These are phyloP conservation scores for Chorisops tibialis DNA, from an alignment of 2,888 invertebrate genomes.

Conservation along the genomic window DNA sequence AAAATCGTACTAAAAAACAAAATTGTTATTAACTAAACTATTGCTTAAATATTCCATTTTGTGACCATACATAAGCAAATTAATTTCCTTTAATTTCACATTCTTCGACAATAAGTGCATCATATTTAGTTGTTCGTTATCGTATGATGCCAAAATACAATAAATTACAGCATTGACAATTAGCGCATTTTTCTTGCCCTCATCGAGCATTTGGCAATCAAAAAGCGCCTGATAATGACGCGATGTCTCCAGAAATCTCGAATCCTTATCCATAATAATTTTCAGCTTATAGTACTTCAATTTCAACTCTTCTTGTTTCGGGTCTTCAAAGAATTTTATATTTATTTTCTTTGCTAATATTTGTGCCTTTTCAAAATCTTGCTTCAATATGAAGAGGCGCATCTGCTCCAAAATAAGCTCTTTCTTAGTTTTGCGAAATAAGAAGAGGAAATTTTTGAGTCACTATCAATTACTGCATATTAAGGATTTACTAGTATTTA, in stretches of 20 bases:
- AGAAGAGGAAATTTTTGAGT: no score
- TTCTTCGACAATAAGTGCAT: constrained; percentile 81
- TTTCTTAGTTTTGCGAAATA: constrained; percentile 57
- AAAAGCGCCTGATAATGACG: constrained; percentile 88
- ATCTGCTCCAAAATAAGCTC: constrained; percentile 93
- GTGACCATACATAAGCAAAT: constrained; percentile 54
- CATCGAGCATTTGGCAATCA: constrained; percentile 66
- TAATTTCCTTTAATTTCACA: constrained; percentile 77
- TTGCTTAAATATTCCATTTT: not conserved
- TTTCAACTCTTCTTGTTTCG: constrained; percentile 50
- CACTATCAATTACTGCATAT: no score
- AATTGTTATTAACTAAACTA: not conserved
- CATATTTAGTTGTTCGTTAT: constrained; percentile 90
- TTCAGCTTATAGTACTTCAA: constrained; percentile 59
- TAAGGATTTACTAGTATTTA: not conserved
- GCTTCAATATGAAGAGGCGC: constrained; percentile 85
- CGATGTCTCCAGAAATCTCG: constrained; percentile 82
- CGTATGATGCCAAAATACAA: constrained; percentile 82
- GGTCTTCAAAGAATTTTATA: constrained; percentile 85
- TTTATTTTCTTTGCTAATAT: constrained; percentile 96
- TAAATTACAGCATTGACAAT: constrained; percentile 83
- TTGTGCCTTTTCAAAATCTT: constrained; percentile 89
- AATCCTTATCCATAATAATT: constrained; percentile 88
- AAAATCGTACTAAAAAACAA: constrained; percentile 54
- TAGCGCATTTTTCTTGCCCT: constrained; percentile 61